Base-by-base conservation (phyloP, 2,797 vertebrate genomes). In the Girardinus metallicus region DNA sequence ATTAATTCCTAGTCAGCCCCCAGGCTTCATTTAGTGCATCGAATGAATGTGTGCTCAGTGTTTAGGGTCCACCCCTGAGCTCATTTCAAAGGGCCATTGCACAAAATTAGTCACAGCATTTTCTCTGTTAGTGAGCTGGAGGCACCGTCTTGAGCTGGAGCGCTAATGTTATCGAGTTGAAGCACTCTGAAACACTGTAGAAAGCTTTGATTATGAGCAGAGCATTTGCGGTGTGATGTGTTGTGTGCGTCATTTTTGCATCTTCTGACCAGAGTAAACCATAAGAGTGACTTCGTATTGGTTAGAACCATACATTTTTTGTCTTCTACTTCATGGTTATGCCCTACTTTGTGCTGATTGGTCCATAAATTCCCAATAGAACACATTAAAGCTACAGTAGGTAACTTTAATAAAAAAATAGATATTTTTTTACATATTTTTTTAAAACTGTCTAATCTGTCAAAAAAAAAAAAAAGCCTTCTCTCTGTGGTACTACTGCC, bases 71-170 rank as follows among this genome's bases (percentile, higher is more conserved):
- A 74, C 51, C 57, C 36, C 53, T 46, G 18, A 75, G 73, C 64
- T 81, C 78, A 82, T 85, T 66, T 76, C 57, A 78, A 55, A 78
- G 68, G 72, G 39, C 41, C 66, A 49, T 74, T 18, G 34, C 39
- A 77, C 66, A 51, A 49, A 66, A 78, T 84, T 83, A 72, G 79
- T 70, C 82, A 23, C 70, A 82, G 78, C 36, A 26, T 80, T 73
- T 85, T 29, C 13, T 60, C 44, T 44, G 75, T 71, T 77, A 78
- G 10, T 34, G 16, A 78, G 2, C 55, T 60, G 41, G 41, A 31
- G 55, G 23, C 55, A 3, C 23, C 2, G n/a, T 44, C 26, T 60
- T 31, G 44, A 73, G 53, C 47, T 36, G 29, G 57, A 29, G 39
- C 57, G 12, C 51, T 68, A 36, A 68, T 88, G 76, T 72, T 13